Evolutionary conservation across 2,113 vertebrate genomes (phyloP).

Genomic region (Mesitornis unicolor): DNA sequence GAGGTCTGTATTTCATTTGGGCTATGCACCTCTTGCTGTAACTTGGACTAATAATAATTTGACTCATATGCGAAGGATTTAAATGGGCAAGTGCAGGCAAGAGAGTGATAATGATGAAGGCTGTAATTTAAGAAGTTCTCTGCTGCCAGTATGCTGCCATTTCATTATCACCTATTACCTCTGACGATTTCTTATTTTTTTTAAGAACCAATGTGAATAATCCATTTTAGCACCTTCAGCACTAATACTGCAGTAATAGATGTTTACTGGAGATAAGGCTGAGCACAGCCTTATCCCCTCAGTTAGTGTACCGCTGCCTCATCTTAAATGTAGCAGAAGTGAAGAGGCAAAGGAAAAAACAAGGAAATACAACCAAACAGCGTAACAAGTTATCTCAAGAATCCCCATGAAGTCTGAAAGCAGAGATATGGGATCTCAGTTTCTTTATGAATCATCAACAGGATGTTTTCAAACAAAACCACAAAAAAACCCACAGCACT

Average conservation of each 20-base stretch:
- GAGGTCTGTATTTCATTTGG: background rate
- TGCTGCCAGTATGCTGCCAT: background rate
- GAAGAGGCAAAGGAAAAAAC: background rate
- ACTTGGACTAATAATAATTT: background rate
- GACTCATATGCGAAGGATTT: background rate
- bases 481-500: background rate
- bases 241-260: background rate
- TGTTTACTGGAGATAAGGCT: background rate
- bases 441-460: background rate
- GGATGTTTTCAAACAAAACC: constrained; percentile 8
- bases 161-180: constrained; percentile 69
- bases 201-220: background rate
- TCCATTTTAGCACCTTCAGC: background rate
- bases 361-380: background rate
- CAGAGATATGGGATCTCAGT: background rate
- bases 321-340: background rate
- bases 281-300: no score
- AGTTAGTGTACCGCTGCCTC: background rate
- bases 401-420: background rate
- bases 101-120: constrained; percentile 35
- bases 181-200: background rate
- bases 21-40: background rate
- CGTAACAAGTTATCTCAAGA: background rate
- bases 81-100: constrained; percentile 54
- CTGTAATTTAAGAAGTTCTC: background rate